A percentile compares a stretch with the other conserved stretches of the same genome.
These are phyloP conservation scores for Nesoenas mayeri DNA, from an alignment of 2,113 vertebrate genomes.

Conservation along the genomic window DNA sequence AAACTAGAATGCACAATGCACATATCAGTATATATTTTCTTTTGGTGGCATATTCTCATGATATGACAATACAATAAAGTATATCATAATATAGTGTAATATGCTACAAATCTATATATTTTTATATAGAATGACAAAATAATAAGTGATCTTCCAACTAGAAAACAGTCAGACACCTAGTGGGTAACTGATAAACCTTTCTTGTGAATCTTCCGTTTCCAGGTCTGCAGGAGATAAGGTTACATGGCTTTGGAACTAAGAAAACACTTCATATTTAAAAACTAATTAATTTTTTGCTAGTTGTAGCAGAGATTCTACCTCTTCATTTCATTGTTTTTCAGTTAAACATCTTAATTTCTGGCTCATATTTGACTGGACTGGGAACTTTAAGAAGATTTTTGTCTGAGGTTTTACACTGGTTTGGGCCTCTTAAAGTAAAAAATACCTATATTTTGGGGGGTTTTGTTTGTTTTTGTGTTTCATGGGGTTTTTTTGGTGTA, in stretches of 20 bases:
- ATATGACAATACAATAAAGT: neutral
- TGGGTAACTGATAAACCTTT: neutral
- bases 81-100: neutral
- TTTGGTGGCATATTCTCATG: neutral
- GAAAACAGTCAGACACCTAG: neutral
- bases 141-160: neutral
- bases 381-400: neutral
- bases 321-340: neutral
- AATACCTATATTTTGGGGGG: rapidly evolving
- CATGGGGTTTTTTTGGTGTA: too few species aligned
- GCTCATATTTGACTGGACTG: neutral
- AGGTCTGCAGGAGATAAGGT: neutral
- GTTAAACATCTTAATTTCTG: neutral
- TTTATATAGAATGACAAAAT: neutral
- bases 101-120: neutral
- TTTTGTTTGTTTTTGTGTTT: neutral
- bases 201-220: neutral
- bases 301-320: neutral
- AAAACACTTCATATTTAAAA: neutral
- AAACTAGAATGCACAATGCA: neutral
- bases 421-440: neutral
- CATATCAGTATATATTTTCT: neutral
- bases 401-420: neutral
- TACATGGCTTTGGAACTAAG: neutral
- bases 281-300: neutral